phyloP scores from a whole-genome alignment of 2,888 invertebrate species.

The Athalia cordata region DNA sequence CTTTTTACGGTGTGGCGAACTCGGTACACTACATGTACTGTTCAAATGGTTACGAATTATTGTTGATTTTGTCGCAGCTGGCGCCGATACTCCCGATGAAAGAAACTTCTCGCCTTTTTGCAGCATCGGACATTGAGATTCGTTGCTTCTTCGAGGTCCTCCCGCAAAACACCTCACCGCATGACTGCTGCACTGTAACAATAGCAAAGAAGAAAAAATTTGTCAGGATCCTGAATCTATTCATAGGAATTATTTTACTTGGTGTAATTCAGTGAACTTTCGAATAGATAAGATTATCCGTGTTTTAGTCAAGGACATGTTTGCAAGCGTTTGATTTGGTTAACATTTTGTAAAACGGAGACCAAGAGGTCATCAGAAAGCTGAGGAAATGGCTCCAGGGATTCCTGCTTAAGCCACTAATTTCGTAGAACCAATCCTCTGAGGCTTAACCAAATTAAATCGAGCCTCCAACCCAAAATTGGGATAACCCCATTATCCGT shows the following conservation, averaged over 20 bases:
- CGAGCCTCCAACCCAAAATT: constrained; percentile 48
- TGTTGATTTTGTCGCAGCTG: constrained; percentile 73
- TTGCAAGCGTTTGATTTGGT: background rate
- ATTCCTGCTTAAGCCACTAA: constrained; percentile 57
- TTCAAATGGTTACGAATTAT: constrained; percentile 72
- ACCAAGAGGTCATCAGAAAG: constrained; percentile 30
- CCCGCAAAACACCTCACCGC: constrained; percentile 79
- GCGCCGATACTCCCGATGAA: constrained; percentile 72
- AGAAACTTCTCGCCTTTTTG: constrained; percentile 68
- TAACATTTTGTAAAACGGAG: constrained; percentile 18
- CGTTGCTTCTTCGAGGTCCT: constrained; percentile 83
- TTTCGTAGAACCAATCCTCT: constrained; percentile 50
- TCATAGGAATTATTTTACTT: background rate
- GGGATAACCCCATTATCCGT: constrained; percentile 46
- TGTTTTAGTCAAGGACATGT: background rate
- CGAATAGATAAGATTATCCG: background rate
- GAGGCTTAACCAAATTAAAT: constrained; percentile 54
- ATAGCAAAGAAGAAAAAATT: background rate
- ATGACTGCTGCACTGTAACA: constrained; percentile 83
- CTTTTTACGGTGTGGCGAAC: constrained; percentile 87
- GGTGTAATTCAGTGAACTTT: background rate
- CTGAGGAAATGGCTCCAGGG: constrained; percentile 27
- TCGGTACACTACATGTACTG: constrained; percentile 74
- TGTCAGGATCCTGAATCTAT: background rate
- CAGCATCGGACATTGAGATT: constrained; percentile 85